phyloP scores from a whole-genome alignment of 2,797 vertebrate genomes.

The Melanogrammus aeglefinus region DNA sequence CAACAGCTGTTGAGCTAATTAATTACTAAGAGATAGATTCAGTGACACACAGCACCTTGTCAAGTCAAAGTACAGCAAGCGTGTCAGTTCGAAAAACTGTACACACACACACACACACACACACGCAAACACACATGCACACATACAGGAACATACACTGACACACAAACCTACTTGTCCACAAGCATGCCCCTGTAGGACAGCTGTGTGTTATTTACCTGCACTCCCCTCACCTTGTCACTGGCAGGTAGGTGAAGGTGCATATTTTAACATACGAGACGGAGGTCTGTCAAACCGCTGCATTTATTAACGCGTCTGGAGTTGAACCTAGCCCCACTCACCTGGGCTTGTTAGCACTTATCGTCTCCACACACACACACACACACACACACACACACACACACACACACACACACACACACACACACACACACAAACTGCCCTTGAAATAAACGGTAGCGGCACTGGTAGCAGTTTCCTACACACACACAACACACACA shows the following conservation, averaged over 20 bases:
- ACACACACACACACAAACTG: too few relatives aligned
- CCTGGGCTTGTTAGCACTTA: conserved; percentile 84
- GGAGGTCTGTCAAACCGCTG: conserved; percentile 84
- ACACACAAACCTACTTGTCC: conserved; percentile 21
- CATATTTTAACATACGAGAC: conserved; percentile 84
- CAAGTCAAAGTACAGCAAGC: conserved; percentile 59
- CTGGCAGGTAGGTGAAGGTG: conserved; percentile 77
- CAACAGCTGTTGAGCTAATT: conserved; percentile 57
- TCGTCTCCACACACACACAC: conserved; percentile 41
- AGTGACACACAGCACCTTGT: conserved; percentile 64
- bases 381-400: conserved; percentile 35
- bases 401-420: conserved; percentile 24
- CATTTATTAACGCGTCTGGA: conserved; percentile 85
- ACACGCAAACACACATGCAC: conserved; percentile 3
- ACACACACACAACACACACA: too few relatives aligned
- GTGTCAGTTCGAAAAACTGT: conserved; percentile 37
- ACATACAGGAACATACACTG: conserved; percentile 25
- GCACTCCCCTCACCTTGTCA: conserved; percentile 69
- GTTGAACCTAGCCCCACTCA: conserved; percentile 70
- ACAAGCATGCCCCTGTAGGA: conserved; percentile 45
- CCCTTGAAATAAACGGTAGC: too few relatives aligned
- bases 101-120: conserved; percentile 34
- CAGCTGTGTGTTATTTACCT: conserved; percentile 67
- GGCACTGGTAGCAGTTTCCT: too few relatives aligned
- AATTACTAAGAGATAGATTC: conserved; percentile 44